Evolutionary conservation across 1,140 invertebrate species (phyloP).

Genomic region (Lordiphosa stackelbergi): DNA sequence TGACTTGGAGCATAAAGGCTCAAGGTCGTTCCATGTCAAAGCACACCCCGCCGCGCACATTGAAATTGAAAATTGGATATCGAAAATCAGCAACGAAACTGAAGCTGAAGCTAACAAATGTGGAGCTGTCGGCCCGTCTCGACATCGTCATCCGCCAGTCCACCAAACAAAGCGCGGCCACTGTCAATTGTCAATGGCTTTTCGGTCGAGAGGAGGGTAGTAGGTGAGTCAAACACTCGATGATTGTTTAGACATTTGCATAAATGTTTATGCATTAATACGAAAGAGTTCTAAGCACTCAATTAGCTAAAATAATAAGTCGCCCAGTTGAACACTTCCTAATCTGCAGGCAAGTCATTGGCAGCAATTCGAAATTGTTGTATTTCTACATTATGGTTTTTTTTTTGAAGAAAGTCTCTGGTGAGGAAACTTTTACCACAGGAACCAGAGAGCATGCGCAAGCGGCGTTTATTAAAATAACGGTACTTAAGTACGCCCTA

Average conservation of each 20-base stretch:
- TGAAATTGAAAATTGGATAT: slow-evolving; percentile 24
- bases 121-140: slow-evolving; percentile 27
- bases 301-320: slow-evolving; percentile 19
- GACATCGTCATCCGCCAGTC: slow-evolving; percentile 23
- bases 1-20: slow-evolving; percentile 35
- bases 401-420: slow-evolving; percentile 52
- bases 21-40: slow-evolving; percentile 66
- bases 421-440: slow-evolving; percentile 28
- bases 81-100: slow-evolving; percentile 20
- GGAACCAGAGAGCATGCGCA: slow-evolving; percentile 43
- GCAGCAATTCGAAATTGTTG: slow-evolving; percentile 15
- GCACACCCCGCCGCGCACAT: slow-evolving; percentile 19
- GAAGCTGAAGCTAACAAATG: slow-evolving; percentile 36
- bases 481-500: slow-evolving; percentile 72
- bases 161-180: slow-evolving; percentile 45
- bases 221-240: slow-evolving; percentile 36
- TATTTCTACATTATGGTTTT: slow-evolving; percentile 13
- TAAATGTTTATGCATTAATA: slow-evolving; percentile 48
- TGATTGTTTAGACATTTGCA: slow-evolving; percentile 50
- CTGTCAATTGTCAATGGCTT: slow-evolving; percentile 31
- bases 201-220: neutral
- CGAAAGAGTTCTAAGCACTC: slow-evolving; percentile 35
- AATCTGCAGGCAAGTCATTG: slow-evolving; percentile 18
- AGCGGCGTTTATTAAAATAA: slow-evolving; percentile 73
- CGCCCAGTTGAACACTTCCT: slow-evolving; percentile 11